Percentiles rank a stretch among this genome's conserved stretches.
phyloP scores from a whole-genome alignment of 2,888 invertebrate genomes.

The Dasypogon diadema region DNA sequence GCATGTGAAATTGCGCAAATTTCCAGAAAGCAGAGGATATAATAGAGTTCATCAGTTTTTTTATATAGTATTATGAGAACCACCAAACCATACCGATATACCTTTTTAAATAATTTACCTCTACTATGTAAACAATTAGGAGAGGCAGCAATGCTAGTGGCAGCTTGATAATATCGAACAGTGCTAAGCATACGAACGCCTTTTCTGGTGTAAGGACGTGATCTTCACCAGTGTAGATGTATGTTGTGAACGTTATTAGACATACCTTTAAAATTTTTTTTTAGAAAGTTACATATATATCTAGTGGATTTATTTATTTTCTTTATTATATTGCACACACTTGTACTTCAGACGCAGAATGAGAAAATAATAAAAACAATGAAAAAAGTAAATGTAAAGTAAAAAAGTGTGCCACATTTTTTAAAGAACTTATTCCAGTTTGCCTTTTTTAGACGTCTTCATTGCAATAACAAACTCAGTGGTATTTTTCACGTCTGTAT shows the following conservation, averaged over 20 bases:
- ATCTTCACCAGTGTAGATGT: slow-evolving; percentile 76
- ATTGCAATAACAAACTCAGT: no score
- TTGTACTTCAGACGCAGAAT: no score
- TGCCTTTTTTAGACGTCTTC: no score
- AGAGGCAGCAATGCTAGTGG: slow-evolving; percentile 86
- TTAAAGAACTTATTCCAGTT: no score
- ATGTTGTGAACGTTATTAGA: slow-evolving; percentile 86
- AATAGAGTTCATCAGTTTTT: no score
- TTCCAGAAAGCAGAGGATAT: background rate
- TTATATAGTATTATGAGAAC: no score
- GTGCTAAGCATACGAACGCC: slow-evolving; percentile 87
- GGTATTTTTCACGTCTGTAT: no score
- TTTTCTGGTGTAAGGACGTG: slow-evolving; percentile 83
- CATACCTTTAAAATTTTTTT: slow-evolving; percentile 75
- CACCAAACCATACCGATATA: background rate
- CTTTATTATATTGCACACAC: background rate
- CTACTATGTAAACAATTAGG: slow-evolving; percentile 79
- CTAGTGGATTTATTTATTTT: background rate
- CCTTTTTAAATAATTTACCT: slow-evolving; percentile 72
- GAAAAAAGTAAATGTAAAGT: no score
- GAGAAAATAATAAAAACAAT: no score
- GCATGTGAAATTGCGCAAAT: slow-evolving; percentile 14
- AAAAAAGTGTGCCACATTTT: no score
- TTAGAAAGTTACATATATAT: background rate
- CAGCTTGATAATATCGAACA: slow-evolving; percentile 89